A percentile compares a stretch with the other conserved stretches of the same genome.
Evolutionary conservation across 2,113 vertebrate genomes (phyloP).

Genomic region (Spea bombifrons): DNA sequence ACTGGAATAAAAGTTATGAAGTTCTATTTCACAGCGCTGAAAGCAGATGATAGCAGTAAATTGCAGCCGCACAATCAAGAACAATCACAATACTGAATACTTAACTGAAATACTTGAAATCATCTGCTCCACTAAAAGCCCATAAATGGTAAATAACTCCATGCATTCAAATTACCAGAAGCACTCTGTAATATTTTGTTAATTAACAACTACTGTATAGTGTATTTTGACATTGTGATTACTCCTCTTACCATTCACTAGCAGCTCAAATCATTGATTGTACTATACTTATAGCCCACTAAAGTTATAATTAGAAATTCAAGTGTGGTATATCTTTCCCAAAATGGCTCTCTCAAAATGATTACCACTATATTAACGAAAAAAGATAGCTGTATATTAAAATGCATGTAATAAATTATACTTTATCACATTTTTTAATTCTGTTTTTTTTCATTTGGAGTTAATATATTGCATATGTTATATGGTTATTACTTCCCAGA

Average conservation of each 20-base stretch:
- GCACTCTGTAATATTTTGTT: neutral
- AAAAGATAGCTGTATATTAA: too few species aligned
- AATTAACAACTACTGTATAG: neutral
- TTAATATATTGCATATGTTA: too few species aligned
- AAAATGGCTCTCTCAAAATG: neutral
- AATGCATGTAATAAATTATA: too few species aligned
- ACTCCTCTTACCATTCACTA: neutral
- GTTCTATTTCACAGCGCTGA: neutral
- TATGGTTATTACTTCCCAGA: too few species aligned
- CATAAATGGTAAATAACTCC: neutral
- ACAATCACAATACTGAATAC: conserved; percentile 35
- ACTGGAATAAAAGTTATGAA: conserved; percentile 1
- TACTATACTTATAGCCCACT: neutral
- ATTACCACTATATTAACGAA: neutral
- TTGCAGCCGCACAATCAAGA: conserved; percentile 27
- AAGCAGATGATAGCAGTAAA: neutral
- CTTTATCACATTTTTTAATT: too few species aligned
- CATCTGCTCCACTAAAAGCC: neutral
- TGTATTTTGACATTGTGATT: neutral
- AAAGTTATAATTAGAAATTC: neutral
- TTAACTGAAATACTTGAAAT: conserved; percentile 48
- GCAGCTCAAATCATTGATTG: neutral
- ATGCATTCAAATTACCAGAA: conserved; percentile 3
- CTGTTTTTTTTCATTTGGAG: too few species aligned
- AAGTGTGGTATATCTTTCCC: neutral